Conservation (phyloP, 2,113 vertebrate species). For the Petromus typicus region DNA sequence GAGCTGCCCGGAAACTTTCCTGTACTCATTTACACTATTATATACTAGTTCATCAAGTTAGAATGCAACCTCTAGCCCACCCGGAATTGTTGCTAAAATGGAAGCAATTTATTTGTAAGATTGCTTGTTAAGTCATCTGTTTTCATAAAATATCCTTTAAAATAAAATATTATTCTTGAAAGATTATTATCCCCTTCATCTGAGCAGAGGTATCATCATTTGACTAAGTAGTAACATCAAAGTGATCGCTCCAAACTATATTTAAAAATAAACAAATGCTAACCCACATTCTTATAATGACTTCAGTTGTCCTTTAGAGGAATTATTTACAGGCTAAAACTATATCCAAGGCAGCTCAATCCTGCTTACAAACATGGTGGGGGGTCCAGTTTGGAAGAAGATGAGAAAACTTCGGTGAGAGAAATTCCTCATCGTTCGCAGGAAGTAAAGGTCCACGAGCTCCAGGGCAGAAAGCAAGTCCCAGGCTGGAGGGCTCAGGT, state of each 20-base stretch:
- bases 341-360: background rate
- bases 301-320: background rate
- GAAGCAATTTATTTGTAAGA: conserved; percentile 30
- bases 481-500: background rate
- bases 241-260: background rate
- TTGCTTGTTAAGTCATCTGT: background rate
- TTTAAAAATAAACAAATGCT: background rate
- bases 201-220: conserved; percentile 8
- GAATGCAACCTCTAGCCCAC: background rate
- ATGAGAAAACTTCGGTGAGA: background rate
- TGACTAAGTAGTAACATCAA: conserved; percentile 8
- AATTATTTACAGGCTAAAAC: background rate
- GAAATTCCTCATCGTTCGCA: no score
- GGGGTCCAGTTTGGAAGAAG: background rate
- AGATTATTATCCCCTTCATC: background rate
- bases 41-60: background rate
- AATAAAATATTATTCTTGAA: background rate
- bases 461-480: background rate
- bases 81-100: background rate
- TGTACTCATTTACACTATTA: background rate
- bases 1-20: background rate
- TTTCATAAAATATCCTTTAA: background rate
- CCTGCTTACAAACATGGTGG: background rate
- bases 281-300: background rate
- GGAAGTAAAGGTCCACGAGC: background rate